A percentile compares a stretch with the other conserved stretches of the same genome.
phyloP scores from a whole-genome alignment of 2,797 vertebrate genomes.

The Lates japonicus region DNA sequence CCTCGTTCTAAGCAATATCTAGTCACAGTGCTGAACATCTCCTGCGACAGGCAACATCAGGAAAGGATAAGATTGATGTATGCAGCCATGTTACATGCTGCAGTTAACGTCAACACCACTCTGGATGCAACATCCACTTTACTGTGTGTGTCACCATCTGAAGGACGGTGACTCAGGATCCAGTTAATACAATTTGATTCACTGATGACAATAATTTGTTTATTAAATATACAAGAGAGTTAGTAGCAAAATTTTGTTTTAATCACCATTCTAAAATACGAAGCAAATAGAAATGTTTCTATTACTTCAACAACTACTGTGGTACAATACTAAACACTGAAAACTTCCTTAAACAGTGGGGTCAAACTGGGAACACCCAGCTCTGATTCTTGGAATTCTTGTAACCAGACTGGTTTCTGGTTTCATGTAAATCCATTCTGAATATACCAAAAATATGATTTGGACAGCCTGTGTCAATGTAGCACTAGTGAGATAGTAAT shows the following conservation, averaged over 20 bases:
- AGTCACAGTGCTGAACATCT: conserved; percentile 10
- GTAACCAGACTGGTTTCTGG: not conserved
- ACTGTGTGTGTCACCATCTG: not conserved
- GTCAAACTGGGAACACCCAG: not conserved
- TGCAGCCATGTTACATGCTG: conserved; percentile 8
- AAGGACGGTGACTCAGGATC: not conserved
- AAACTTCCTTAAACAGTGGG: not conserved
- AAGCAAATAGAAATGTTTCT: not conserved
- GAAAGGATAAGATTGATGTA: conserved; percentile 1
- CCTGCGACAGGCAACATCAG: conserved; percentile 15
- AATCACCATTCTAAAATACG: not conserved
- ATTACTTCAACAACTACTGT: not conserved
- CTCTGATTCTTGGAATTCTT: conserved; percentile 1
- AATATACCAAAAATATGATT: not conserved
- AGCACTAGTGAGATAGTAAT: not conserved
- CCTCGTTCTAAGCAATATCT: not conserved
- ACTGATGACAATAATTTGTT: not conserved
- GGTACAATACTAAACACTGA: not conserved
- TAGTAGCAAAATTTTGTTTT: not conserved
- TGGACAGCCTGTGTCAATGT: not conserved
- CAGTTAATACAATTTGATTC: not conserved
- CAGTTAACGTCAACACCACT: not conserved
- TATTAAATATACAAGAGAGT: too few species aligned
- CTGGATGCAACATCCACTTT: not conserved
- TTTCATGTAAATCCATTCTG: not conserved